phyloP scores from a whole-genome alignment of 2,797 vertebrate genomes.

The Anas bahamensis region DNA sequence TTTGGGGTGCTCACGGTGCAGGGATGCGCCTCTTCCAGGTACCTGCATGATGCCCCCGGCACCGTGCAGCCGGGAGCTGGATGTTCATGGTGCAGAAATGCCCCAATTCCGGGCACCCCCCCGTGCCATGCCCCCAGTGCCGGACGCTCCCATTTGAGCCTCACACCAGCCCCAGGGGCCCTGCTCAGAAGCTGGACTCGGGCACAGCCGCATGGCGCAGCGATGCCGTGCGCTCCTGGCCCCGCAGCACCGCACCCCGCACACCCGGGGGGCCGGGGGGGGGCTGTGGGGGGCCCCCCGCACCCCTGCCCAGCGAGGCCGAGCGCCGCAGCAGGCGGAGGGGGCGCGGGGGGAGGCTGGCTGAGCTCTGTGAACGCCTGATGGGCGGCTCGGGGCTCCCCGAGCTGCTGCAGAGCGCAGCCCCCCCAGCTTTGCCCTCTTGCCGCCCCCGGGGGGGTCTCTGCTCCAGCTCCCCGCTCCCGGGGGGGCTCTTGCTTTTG shows the following conservation, averaged over 20 bases:
- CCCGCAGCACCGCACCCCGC: slow-evolving; percentile 70
- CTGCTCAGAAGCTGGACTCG: slow-evolving; percentile 89
- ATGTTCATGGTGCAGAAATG: neutral
- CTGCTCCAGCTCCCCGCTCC: neutral
- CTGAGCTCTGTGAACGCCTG: slow-evolving; percentile 87
- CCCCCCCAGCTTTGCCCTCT: neutral
- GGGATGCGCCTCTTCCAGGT: no score
- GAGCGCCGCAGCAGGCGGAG: slow-evolving; percentile 66
- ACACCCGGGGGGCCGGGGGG: neutral
- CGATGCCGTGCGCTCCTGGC: slow-evolving; percentile 82
- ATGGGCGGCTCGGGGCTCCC: slow-evolving; percentile 67
- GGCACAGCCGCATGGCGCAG: slow-evolving; percentile 85
- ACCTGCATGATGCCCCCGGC: neutral
- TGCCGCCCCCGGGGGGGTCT: neutral
- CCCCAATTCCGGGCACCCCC: neutral
- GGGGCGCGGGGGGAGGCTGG: slow-evolving; percentile 81
- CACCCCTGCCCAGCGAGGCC: slow-evolving; percentile 81
- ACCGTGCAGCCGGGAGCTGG: neutral
- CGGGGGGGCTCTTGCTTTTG: slow-evolving; percentile 41
- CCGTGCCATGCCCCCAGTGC: neutral
- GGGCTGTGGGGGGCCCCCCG: neutral
- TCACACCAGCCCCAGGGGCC: neutral
- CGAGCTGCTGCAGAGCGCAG: neutral
- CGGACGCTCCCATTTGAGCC: neutral
- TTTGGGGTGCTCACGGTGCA: no score